Evolutionary conservation across 53 echinoderm and acorn worm species (phyloP).

Genomic region (Holothuria scabra): DNA sequence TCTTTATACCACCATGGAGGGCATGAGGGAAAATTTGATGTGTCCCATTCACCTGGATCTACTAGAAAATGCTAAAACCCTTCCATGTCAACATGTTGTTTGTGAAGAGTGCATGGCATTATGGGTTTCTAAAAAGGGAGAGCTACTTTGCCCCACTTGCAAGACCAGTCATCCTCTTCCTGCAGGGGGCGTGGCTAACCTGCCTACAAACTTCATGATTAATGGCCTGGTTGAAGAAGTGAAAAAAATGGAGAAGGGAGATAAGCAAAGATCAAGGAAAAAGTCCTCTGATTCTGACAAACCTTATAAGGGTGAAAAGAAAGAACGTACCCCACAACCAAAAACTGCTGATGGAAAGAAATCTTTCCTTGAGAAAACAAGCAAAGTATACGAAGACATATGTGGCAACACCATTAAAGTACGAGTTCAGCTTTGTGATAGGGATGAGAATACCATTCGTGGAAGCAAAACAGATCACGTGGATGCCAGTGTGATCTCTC

Average conservation of each 20-base stretch:
- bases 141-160: constrained; percentile 29
- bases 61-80: constrained; percentile 27
- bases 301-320: neutral
- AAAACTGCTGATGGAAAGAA: constrained; percentile 2
- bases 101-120: constrained; percentile 46
- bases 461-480: constrained; percentile 7
- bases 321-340: neutral
- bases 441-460: neutral
- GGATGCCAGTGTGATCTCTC: neutral
- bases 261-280: neutral
- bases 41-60: constrained; percentile 41
- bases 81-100: constrained; percentile 41
- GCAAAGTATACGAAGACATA: constrained; percentile 18
- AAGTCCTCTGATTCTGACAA: neutral
- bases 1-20: neutral
- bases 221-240: constrained; percentile 34
- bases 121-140: constrained; percentile 41
- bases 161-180: constrained; percentile 16
- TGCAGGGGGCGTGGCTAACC: constrained; percentile 28
- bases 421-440: neutral
- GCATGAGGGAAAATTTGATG: constrained; percentile 32
- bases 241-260: constrained; percentile 28
- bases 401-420: neutral
- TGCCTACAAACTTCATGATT: constrained; percentile 40
- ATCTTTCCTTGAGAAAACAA: constrained; percentile 16